phyloP scores from a whole-genome alignment of 2,113 vertebrate species.

The Cygnus atratus region DNA sequence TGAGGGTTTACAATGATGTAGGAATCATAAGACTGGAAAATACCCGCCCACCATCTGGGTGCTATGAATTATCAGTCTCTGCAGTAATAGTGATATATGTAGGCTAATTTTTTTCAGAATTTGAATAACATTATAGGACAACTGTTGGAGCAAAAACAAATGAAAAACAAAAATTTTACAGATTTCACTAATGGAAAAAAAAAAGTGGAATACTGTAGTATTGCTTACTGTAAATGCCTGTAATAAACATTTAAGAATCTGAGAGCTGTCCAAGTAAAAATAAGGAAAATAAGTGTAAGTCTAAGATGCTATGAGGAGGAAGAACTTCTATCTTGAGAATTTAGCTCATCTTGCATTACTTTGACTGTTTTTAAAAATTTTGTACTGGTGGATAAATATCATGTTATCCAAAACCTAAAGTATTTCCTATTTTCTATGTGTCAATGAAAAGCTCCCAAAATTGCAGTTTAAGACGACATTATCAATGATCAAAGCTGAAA shows the following conservation, averaged over 20 bases:
- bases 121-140: not conserved
- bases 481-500: not conserved
- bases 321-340: not conserved
- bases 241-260: not conserved
- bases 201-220: not conserved
- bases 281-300: not conserved
- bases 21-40: not conserved
- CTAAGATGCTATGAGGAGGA: not conserved
- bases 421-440: not conserved
- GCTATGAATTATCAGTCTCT: not conserved
- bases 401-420: not conserved
- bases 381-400: not conserved
- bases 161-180: not conserved
- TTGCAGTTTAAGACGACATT: not conserved
- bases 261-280: not conserved
- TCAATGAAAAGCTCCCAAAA: not conserved
- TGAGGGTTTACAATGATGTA: not conserved
- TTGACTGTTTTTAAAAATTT: not conserved
- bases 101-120: not conserved
- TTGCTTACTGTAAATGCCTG: not conserved
- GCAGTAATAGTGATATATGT: not conserved
- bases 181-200: not conserved
- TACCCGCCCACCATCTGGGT: not conserved
- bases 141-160: not conserved
- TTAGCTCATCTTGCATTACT: not conserved